A percentile compares a stretch with the other conserved stretches of the same genome.
These are phyloP conservation scores for Amazona finschi DNA, from an alignment of 2,797 vertebrate species.

Conservation along the genomic window DNA sequence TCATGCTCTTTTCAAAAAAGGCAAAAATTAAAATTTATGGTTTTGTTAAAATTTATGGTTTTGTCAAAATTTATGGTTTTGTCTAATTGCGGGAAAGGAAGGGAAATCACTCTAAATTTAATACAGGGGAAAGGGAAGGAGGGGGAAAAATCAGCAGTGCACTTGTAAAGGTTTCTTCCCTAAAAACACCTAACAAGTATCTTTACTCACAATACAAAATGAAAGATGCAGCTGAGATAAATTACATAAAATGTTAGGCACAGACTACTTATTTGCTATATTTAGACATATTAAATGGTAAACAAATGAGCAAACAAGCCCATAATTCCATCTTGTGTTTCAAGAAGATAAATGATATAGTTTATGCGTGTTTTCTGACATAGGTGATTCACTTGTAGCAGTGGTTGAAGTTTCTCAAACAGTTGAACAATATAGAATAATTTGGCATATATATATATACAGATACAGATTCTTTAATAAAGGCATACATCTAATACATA, in stretches of 20 bases:
- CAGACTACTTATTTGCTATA: not conserved
- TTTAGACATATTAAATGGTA: not conserved
- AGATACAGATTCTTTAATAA: not conserved
- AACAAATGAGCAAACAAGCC: not conserved
- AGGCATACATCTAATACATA: not conserved
- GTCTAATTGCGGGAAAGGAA: not conserved
- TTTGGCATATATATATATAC: not conserved
- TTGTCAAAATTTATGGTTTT: not conserved
- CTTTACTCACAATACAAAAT: not conserved
- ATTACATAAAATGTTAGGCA: not conserved
- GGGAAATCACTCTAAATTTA: not conserved
- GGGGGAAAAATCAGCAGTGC: not conserved
- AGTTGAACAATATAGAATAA: not conserved
- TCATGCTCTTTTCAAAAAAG: not conserved
- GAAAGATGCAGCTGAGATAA: not conserved
- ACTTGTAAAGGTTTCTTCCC: not conserved
- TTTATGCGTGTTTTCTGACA: not conserved
- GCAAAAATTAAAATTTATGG: not conserved
- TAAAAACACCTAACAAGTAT: not conserved
- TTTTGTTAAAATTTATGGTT: not conserved
- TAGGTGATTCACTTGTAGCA: not conserved
- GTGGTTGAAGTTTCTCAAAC: not conserved
- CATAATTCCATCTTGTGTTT: not conserved
- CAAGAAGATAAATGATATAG: not conserved
- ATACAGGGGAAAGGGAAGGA: not conserved